These are phyloP conservation scores for Macrosiphum euphorbiae DNA, from an alignment of 2,888 invertebrate genomes.

Conservation along the genomic window DNA sequence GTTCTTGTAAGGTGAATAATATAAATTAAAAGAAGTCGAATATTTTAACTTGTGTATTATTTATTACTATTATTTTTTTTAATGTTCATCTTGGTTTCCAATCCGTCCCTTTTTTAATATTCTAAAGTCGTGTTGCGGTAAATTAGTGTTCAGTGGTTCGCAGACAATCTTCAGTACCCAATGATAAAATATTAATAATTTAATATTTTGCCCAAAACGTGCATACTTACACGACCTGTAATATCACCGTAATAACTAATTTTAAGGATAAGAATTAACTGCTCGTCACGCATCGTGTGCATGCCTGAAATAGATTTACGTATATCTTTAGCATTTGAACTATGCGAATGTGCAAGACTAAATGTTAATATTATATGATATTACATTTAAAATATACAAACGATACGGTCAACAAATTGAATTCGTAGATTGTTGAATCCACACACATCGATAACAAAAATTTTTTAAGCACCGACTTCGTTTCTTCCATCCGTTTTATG, in stretches of 20 bases:
- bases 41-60: neutral
- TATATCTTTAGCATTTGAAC: neutral
- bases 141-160: neutral
- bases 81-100: neutral
- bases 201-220: neutral
- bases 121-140: neutral
- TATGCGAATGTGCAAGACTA: neutral
- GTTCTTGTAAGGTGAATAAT: neutral
- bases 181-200: neutral
- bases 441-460: neutral
- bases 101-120: neutral
- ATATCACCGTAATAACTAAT: neutral
- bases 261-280: neutral
- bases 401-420: neutral
- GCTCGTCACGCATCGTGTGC: neutral
- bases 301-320: neutral
- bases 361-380: neutral
- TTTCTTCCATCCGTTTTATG: neutral
- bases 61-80: neutral
- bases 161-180: neutral
- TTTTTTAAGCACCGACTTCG: fast-evolving
- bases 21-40: neutral
- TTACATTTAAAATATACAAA: neutral
- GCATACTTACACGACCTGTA: neutral
- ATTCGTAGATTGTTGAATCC: neutral